Evolutionary conservation across 2,797 vertebrate genomes (phyloP).

Genomic region (Scyliorhinus canicula): DNA sequence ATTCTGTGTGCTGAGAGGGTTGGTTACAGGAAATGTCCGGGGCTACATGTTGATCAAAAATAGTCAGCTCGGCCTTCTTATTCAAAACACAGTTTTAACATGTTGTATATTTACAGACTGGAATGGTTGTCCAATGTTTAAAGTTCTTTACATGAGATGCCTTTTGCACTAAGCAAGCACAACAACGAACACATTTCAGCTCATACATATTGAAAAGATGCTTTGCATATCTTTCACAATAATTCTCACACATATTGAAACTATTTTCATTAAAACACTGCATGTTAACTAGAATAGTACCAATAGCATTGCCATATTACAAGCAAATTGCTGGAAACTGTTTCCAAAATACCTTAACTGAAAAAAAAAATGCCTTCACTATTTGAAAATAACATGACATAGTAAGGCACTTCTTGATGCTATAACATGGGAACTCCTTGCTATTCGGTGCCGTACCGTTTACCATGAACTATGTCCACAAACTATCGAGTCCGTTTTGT

Average conservation of each 20-base stretch:
- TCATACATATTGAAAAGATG: constrained; percentile 35
- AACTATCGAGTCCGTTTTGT: neutral
- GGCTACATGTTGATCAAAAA: constrained; percentile 30
- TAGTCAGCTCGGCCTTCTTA: constrained; percentile 3
- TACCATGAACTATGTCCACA: neutral
- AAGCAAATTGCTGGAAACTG: constrained; percentile 35
- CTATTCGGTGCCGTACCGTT: neutral
- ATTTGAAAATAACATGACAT: constrained; percentile 48
- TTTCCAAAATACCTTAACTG: constrained; percentile 41
- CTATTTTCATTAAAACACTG: constrained; percentile 34
- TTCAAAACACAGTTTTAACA: constrained; percentile 34
- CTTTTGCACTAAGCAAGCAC: constrained; percentile 30
- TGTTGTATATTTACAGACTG: constrained; percentile 34
- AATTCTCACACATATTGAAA: constrained; percentile 25
- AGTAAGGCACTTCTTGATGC: constrained; percentile 52
- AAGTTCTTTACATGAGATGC: constrained; percentile 37
- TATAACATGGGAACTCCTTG: constrained; percentile 14
- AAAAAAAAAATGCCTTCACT: constrained; percentile 48
- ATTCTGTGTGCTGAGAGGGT: constrained; percentile 2
- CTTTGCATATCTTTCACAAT: constrained; percentile 37
- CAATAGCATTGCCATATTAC: constrained; percentile 26
- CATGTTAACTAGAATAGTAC: constrained; percentile 13
- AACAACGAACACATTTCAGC: constrained; percentile 36
- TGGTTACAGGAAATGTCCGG: constrained; percentile 27
- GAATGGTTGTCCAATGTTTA: neutral